Evolutionary conservation across 37 sponge, comb jelly and placozoan genomes (phyloP).

Genomic region (Aphrocallistes beatrix): DNA sequence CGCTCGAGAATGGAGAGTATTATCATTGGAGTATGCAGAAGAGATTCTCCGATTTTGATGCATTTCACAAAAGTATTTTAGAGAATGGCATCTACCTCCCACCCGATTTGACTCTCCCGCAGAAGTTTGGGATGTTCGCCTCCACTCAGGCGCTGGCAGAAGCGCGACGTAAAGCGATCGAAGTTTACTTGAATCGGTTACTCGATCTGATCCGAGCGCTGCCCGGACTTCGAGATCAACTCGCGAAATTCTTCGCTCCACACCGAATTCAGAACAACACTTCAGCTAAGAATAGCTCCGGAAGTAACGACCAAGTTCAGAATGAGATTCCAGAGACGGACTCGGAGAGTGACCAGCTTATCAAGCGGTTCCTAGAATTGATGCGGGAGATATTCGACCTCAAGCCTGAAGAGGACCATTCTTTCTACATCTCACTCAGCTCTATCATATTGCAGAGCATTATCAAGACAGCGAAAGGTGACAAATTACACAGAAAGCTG

Average conservation of each 20-base stretch:
- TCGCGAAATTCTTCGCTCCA: background rate
- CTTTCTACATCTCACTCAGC: background rate
- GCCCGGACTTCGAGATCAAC: background rate
- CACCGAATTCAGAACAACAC: background rate
- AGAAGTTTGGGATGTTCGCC: background rate
- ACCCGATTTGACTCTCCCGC: background rate
- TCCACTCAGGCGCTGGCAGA: slow-evolving; percentile 3
- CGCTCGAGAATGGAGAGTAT: background rate
- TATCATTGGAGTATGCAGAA: background rate
- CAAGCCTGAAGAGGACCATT: background rate
- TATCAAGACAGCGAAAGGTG: background rate
- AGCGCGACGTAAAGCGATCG: background rate
- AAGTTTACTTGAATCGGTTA: background rate
- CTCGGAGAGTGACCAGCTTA: background rate
- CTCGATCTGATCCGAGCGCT: background rate
- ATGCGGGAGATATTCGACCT: slow-evolving; percentile 7
- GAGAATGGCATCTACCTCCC: background rate
- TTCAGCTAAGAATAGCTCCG: background rate
- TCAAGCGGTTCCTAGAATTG: background rate
- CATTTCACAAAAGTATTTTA: background rate
- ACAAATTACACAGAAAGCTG: background rate
- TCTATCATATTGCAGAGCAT: background rate
- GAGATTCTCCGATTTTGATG: background rate
- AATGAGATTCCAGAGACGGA: background rate
- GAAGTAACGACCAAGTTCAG: background rate